Evolutionary conservation across 2,888 invertebrate species (phyloP).

Genomic region (Napeogenes inachia): DNA sequence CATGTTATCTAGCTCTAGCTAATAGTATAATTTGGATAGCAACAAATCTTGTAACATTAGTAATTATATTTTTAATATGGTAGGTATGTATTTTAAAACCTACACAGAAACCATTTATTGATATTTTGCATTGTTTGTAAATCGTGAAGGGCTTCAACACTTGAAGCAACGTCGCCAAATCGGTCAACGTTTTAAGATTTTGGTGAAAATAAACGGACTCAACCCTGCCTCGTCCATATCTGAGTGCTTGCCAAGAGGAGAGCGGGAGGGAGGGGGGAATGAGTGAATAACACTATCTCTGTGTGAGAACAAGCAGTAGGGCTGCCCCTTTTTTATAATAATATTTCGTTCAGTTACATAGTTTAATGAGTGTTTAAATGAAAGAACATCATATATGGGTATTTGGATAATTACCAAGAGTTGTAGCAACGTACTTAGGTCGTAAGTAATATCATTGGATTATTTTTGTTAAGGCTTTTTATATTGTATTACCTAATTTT

Average conservation of each 20-base stretch:
- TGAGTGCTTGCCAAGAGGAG: conserved; percentile 34
- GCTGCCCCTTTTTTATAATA: conserved; percentile 9
- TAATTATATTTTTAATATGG: too few species aligned
- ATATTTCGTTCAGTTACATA: conserved; percentile 1
- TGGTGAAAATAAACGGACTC: conserved; percentile 34
- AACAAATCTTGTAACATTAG: too few species aligned
- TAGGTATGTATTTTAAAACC: too few species aligned
- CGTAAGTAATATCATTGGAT: not conserved
- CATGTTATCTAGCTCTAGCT: too few species aligned
- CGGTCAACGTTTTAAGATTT: conserved; percentile 40
- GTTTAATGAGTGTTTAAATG: conserved; percentile 8
- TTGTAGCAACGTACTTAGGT: conserved; percentile 4
- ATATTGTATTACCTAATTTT: not conserved
- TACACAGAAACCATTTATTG: too few species aligned
- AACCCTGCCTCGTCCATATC: conserved; percentile 24
- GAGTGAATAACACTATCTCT: conserved; percentile 18
- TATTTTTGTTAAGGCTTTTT: not conserved
- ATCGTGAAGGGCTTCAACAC: conserved; percentile 16
- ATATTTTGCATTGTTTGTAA: not conserved
- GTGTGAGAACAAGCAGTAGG: conserved; percentile 9
- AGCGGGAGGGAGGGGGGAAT: conserved; percentile 18
- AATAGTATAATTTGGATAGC: too few species aligned
- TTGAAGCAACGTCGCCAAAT: conserved; percentile 37
- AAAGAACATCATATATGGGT: conserved; percentile 7
- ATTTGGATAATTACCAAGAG: conserved; percentile 18